Percentiles rank a stretch among this genome's conserved stretches.
Evolutionary conservation across 2,113 vertebrate species (phyloP).

Genomic region (Craseonycteris thonglongyai): DNA sequence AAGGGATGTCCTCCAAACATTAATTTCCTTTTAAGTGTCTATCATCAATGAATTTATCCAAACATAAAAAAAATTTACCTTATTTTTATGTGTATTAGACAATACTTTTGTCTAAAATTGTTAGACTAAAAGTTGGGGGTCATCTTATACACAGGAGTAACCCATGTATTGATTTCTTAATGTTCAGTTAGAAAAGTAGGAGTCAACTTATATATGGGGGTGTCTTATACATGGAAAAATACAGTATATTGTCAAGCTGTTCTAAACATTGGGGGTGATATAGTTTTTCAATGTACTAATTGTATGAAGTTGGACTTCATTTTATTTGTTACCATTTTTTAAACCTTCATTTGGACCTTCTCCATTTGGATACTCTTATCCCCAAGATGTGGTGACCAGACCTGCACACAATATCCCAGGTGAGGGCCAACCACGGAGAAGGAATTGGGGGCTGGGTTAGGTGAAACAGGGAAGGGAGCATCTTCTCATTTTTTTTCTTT

Average conservation of each 20-base stretch:
- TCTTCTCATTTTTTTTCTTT: neutral
- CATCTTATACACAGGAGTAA: too few relatives aligned
- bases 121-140: too few relatives aligned
- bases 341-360: constrained; percentile 19
- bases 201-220: too few relatives aligned
- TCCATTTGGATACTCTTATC: neutral
- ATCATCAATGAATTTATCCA: neutral
- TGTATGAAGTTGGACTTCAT: neutral
- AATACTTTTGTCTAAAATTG: too few relatives aligned
- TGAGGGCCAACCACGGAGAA: neutral
- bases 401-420: neutral
- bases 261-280: neutral
- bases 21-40: neutral
- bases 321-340: neutral
- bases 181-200: too few relatives aligned
- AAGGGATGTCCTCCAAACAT: neutral
- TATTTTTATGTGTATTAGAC: too few relatives aligned
- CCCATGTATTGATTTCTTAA: too few relatives aligned
- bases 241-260: neutral
- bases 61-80: neutral
- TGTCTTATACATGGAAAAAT: too few relatives aligned
- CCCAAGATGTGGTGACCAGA: neutral
- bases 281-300: neutral
- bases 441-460: neutral
- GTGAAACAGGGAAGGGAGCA: neutral